Percentiles rank a stretch among this genome's conserved stretches.
Conservation (phyloP, 1,140 invertebrate genomes). For the Drosophila melanica region DNA sequence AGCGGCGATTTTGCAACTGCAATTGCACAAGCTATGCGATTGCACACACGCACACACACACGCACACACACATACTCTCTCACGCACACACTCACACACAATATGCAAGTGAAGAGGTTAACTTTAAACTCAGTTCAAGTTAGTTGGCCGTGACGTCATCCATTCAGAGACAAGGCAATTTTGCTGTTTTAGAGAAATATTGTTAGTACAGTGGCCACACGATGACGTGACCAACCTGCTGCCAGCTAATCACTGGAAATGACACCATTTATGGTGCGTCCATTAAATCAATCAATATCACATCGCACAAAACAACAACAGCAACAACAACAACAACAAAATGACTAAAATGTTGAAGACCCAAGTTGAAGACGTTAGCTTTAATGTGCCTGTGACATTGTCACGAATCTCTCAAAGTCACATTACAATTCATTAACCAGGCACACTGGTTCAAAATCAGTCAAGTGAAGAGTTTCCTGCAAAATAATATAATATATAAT, state of each 20-base stretch:
- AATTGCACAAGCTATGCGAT: conserved; percentile 26
- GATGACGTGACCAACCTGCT: conserved; percentile 58
- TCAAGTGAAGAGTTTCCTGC: no score
- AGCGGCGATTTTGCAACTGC: conserved; percentile 40
- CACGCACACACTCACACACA: conserved; percentile 2
- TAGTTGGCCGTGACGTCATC: conserved; percentile 4
- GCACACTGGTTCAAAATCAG: background rate
- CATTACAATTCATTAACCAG: conserved; percentile 14
- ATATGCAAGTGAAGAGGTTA: background rate
- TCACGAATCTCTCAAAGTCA: conserved; percentile 42
- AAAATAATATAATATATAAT: no score
- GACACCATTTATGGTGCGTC: conserved; percentile 48
- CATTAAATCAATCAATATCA: conserved; percentile 60
- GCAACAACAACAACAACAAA: background rate
- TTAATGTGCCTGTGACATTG: conserved; percentile 35
- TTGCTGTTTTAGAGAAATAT: background rate
- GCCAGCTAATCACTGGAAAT: conserved; percentile 27
- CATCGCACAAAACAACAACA: background rate
- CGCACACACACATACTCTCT: background rate
- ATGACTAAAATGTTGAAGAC: background rate
- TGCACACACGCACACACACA: conserved; percentile 2
- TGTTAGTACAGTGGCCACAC: conserved; percentile 35
- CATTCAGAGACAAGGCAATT: background rate
- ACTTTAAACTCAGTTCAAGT: conserved; percentile 3
- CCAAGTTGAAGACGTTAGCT: conserved; percentile 10